A percentile compares a stretch with the other conserved stretches of the same genome.
These are phyloP conservation scores for Liasis olivaceus DNA, from an alignment of 2,797 vertebrate species.

Conservation along the genomic window DNA sequence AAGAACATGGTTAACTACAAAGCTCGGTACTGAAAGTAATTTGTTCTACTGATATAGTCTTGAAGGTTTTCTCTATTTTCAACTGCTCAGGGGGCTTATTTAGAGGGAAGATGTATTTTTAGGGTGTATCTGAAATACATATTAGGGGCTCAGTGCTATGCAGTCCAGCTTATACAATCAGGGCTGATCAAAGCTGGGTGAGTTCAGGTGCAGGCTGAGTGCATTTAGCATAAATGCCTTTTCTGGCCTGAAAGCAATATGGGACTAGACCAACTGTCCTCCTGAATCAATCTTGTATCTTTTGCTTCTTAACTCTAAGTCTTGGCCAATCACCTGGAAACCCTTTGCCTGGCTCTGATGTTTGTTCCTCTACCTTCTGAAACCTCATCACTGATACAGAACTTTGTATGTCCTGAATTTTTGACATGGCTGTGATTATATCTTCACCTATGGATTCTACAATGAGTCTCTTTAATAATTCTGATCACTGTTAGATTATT, in stretches of 20 bases:
- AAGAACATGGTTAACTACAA: neutral
- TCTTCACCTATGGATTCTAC: neutral
- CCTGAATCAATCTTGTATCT: neutral
- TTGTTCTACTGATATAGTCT: neutral
- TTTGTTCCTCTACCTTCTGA: neutral
- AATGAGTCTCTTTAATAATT: neutral
- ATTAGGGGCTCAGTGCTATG: neutral
- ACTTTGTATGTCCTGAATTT: neutral
- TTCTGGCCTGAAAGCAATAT: neutral
- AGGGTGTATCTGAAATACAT: neutral
- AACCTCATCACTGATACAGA: neutral
- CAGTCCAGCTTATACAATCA: neutral
- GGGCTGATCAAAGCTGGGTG: neutral
- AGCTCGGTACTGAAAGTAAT: neutral
- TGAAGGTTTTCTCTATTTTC: neutral
- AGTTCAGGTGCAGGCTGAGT: neutral
- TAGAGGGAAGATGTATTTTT: neutral
- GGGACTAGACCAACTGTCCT: neutral
- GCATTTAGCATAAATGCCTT: neutral
- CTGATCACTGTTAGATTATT: neutral
- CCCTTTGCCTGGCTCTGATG: neutral
- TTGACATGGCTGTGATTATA: neutral
- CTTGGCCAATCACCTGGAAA: neutral
- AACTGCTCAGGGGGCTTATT: neutral
- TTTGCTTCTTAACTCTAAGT: neutral